phyloP scores from a whole-genome alignment of 2,797 vertebrate genomes.

The Philypnodon macrostomus region DNA sequence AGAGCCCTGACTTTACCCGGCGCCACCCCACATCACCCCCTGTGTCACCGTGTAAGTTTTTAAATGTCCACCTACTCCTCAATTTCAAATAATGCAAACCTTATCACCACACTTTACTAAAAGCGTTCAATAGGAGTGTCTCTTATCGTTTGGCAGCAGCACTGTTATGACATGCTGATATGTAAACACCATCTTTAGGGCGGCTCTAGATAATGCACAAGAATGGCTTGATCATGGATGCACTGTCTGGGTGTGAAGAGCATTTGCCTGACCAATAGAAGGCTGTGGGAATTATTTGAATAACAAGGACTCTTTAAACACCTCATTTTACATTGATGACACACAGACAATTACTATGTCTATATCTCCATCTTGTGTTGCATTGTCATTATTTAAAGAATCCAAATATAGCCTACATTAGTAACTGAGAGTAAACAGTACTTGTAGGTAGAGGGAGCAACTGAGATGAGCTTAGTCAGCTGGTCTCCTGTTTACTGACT shows the following conservation, averaged over 20 bases:
- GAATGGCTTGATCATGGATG: conserved; percentile 22
- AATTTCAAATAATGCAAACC: conserved; percentile 67
- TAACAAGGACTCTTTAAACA: conserved; percentile 42
- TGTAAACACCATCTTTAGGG: conserved; percentile 43
- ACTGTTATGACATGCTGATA: conserved; percentile 46
- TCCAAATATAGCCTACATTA: conserved; percentile 7
- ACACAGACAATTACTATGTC: not conserved
- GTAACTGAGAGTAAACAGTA: conserved; percentile 23
- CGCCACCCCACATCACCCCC: conserved; percentile 32
- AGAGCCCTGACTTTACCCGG: conserved; percentile 53
- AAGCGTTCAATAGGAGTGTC: conserved; percentile 58
- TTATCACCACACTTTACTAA: conserved; percentile 48
- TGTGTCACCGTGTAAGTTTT: conserved; percentile 59
- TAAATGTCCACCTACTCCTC: not conserved
- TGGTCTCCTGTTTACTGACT: conserved; percentile 51
- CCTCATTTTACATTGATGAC: conserved; percentile 35
- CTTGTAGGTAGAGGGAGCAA: conserved; percentile 33
- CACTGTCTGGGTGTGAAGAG: conserved; percentile 20
- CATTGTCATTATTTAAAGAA: not conserved
- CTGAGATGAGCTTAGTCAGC: conserved; percentile 48
- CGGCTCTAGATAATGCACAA: conserved; percentile 39
- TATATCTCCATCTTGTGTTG: not conserved
- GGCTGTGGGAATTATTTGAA: conserved; percentile 59
- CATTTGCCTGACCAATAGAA: conserved; percentile 57
- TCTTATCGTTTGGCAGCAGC: conserved; percentile 65